phyloP scores from a whole-genome alignment of 2,797 vertebrate species.

The Artibeus lituratus region DNA sequence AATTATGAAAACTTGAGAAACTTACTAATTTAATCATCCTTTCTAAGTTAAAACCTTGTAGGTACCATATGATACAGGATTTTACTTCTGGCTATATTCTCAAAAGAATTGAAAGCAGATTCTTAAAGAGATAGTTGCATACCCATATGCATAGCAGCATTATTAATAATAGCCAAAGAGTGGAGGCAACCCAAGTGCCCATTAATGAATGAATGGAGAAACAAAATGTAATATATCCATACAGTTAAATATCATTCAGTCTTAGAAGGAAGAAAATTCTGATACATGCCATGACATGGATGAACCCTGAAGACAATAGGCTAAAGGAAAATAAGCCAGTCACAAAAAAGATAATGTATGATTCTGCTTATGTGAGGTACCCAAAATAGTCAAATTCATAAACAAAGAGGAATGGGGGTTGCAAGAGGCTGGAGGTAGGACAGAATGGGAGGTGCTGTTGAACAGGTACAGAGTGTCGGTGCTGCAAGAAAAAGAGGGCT shows the following conservation, averaged over 20 bases:
- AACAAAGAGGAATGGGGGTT: not conserved
- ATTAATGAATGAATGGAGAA: not conserved
- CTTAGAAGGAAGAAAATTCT: not conserved
- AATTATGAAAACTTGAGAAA: not conserved
- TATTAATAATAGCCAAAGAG: not conserved
- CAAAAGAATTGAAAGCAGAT: not conserved
- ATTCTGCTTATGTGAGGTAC: not conserved
- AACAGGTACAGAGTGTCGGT: not conserved
- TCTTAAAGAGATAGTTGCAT: not conserved
- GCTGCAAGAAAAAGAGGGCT: not conserved
- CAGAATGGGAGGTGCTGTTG: not conserved
- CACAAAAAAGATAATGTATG: not conserved
- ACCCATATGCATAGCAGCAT: not conserved
- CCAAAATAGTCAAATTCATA: not conserved
- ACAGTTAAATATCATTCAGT: not conserved
- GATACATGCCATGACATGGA: not conserved
- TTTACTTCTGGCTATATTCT: not conserved
- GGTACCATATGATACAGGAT: not conserved
- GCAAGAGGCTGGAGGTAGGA: not conserved
- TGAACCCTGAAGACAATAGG: not conserved
- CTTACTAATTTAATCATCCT: not conserved
- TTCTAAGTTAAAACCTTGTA: not conserved
- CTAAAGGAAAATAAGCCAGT: not conserved
- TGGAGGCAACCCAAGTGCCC: not conserved
- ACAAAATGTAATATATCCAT: not conserved